Base-by-base conservation (phyloP, 2,113 vertebrate genomes). In the Eulemur rufifrons region DNA sequence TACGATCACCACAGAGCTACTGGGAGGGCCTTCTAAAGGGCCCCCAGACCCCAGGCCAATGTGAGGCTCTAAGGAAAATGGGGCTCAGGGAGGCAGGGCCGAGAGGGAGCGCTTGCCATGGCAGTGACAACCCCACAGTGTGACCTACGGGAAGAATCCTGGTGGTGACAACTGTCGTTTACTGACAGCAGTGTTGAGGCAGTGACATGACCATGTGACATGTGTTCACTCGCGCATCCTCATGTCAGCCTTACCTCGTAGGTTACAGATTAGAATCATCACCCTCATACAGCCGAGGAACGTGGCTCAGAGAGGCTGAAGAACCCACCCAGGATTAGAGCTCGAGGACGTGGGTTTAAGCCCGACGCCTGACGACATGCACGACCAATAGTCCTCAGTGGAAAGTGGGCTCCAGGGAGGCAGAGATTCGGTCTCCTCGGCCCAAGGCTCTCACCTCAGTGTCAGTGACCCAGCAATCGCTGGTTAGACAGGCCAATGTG, bases 401-500 rank as follows among this genome's bases (percentile, higher is more conserved):
- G 59, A 42, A 39, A 34, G 20, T 12, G 9, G 10, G 59, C 56
- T 42, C 50, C 2, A 5, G 15, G 59, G 37, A 45, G 69, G 82
- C 82, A 34, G 14, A 73, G 45, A 27, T 14, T 2, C 15, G 27
- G 42, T 13, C 45, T 27, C 39, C 47, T 1, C 6, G 20, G 47
- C 73, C 61, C 47, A 21, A 3, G 23, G 83, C 47, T 27, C 27
- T 17, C 50, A 66, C 10, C 6, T 61, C 12, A 68, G 63, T 13
- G 34, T 54, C 54, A 21, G 21, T 56, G 5, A 2, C 23, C n/a
- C 61, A 25, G 14, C 7, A 12, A 1, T 47, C 47, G 5, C 13
- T 23, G 10, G 50, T 5, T 37, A 17, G 14, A 5, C 0, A 47
- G 39, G 34, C 15, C 1, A 9, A 11, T 12, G 21, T 4, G 29